Conservation (phyloP, 1,140 invertebrate species). For the Drosophila aff. region DNA sequence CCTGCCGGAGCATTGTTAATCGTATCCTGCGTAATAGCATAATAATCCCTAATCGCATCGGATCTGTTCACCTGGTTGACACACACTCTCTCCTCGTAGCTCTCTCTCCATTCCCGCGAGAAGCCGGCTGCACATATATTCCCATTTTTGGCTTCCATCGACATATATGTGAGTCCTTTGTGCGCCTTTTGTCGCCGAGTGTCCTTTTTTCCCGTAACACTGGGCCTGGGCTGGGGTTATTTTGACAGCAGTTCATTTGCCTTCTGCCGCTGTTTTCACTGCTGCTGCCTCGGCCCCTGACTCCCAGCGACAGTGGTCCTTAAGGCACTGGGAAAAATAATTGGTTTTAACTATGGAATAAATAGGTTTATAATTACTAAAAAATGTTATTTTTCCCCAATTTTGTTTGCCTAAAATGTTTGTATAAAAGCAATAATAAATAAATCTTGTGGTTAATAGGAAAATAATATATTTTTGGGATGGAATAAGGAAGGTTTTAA, state of each 20-base stretch:
- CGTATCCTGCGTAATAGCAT: slow-evolving; percentile 83
- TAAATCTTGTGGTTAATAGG: not conserved
- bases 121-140: slow-evolving; percentile 69
- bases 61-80: slow-evolving; percentile 80
- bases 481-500: not conserved
- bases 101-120: slow-evolving; percentile 5
- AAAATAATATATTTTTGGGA: not conserved
- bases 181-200: slow-evolving; percentile 57
- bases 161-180: slow-evolving; percentile 58
- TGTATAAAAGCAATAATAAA: not conserved
- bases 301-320: slow-evolving; percentile 59
- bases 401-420: not conserved
- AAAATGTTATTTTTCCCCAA: no score
- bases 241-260: slow-evolving; percentile 83
- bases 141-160: slow-evolving; percentile 59
- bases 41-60: slow-evolving; percentile 84
- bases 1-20: slow-evolving; percentile 74
- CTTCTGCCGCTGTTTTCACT: slow-evolving; percentile 57
- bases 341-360: accelerated
- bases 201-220: slow-evolving; percentile 45
- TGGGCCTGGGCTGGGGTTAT: slow-evolving; percentile 68
- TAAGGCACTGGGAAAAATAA: slow-evolving; percentile 9
- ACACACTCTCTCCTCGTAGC: slow-evolving; percentile 25
- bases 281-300: not conserved
- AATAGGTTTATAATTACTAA: no score